phyloP scores from a whole-genome alignment of 2,113 vertebrate species.

The Dolichotis patagonum region DNA sequence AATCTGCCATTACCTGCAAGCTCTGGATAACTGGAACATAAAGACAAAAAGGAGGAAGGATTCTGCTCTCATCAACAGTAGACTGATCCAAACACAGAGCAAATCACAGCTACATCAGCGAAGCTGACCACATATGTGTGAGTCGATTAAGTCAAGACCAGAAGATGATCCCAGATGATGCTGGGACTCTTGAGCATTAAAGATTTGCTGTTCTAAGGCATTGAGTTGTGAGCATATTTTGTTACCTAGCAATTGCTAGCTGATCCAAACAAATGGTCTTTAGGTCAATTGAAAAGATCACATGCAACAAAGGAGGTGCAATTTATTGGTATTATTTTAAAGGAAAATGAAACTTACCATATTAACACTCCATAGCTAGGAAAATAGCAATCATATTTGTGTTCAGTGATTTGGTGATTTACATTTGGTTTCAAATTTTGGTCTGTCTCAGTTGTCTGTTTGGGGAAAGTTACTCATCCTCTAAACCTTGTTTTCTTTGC shows the following conservation, averaged over 20 bases:
- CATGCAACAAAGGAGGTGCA: neutral
- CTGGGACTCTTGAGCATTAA: neutral
- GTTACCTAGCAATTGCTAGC: neutral
- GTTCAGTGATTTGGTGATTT: slow-evolving; percentile 2
- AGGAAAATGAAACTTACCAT: neutral
- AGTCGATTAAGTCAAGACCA: neutral
- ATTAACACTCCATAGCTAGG: neutral
- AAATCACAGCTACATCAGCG: neutral
- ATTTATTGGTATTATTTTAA: neutral
- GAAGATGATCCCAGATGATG: neutral
- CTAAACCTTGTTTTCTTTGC: neutral
- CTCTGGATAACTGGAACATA: neutral
- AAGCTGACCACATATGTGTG: neutral
- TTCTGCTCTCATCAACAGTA: neutral
- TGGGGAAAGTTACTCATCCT: neutral
- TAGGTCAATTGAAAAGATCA: neutral
- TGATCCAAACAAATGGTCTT: neutral
- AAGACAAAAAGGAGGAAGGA: neutral
- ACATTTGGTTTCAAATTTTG: slow-evolving; percentile 4
- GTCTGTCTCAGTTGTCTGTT: neutral
- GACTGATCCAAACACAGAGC: neutral
- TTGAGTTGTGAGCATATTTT: neutral
- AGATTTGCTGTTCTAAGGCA: neutral
- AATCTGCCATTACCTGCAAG: neutral
- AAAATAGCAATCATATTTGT: slow-evolving; percentile 7